These are phyloP conservation scores for Geodia barretti DNA, from an alignment of 37 sponge, comb jelly and placozoan species.

Conservation along the genomic window DNA sequence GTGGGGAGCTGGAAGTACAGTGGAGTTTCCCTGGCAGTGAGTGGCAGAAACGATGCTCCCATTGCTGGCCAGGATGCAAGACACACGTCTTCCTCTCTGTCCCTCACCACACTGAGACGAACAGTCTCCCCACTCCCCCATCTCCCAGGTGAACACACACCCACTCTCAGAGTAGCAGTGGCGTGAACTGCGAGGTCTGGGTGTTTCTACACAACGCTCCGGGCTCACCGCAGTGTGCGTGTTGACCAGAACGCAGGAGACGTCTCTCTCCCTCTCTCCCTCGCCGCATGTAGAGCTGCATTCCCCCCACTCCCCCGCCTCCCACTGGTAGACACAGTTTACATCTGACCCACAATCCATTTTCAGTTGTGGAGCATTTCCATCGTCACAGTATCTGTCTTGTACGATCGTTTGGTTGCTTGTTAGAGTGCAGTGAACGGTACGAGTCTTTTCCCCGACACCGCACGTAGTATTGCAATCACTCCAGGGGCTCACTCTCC, in stretches of 20 bases:
- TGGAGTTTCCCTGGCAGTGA: neutral
- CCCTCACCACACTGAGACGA: neutral
- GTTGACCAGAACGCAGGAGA: neutral
- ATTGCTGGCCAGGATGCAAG: neutral
- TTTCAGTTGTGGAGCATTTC: neutral
- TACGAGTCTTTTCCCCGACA: neutral
- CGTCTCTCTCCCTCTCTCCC: conserved; percentile 2
- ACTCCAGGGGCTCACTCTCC: neutral
- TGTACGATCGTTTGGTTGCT: neutral
- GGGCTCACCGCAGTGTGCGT: neutral
- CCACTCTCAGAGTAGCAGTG: neutral
- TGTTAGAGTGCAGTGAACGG: neutral
- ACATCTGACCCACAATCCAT: neutral
- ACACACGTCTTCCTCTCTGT: neutral
- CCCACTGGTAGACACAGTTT: neutral
- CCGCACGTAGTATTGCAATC: neutral
- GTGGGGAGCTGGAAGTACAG: neutral
- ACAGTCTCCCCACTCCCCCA: conserved; percentile 10
- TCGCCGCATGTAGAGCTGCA: neutral
- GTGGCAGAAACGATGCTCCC: neutral
- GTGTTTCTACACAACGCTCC: neutral
- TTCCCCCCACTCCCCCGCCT: neutral
- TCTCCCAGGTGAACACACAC: conserved; percentile 16
- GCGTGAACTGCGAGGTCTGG: neutral
- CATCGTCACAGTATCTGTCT: neutral